Conservation (phyloP, 2,797 vertebrate species). For the Gadopsis marmoratus region DNA sequence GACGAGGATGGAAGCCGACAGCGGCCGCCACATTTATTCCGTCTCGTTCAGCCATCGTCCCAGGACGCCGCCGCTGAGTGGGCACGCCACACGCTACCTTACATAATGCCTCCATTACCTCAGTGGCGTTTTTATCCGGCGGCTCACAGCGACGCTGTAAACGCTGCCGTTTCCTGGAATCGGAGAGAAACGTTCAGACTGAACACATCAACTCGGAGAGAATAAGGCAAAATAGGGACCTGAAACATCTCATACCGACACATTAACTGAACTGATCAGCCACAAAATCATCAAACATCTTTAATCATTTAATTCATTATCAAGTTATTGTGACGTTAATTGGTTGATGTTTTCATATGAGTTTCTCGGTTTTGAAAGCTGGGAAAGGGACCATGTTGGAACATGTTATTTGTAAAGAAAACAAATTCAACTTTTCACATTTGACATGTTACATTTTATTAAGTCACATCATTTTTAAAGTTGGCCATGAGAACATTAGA, state of each 20-base stretch:
- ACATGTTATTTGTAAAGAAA: too few relatives aligned
- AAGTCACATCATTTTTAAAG: not conserved
- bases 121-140: constrained; percentile 5
- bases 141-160: constrained; percentile 3
- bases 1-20: constrained; percentile 28
- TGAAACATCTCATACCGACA: not conserved
- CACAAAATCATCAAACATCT: not conserved
- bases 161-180: constrained; percentile 26
- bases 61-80: constrained; percentile 33
- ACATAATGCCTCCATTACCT: constrained; percentile 29
- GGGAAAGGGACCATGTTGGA: too few relatives aligned
- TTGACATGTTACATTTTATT: not conserved
- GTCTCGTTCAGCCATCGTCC: constrained; percentile 40
- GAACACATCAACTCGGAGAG: not conserved
- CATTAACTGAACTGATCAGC: not conserved
- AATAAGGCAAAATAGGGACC: not conserved
- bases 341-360: too few relatives aligned
- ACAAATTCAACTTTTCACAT: too few relatives aligned
- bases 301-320: too few relatives aligned
- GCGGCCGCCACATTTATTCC: not conserved
- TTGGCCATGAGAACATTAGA: too few relatives aligned
- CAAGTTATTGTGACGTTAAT: too few relatives aligned
- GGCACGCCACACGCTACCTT: constrained; percentile 10
- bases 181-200: not conserved
- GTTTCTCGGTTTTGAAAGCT: too few relatives aligned